phyloP scores from a whole-genome alignment of 2,797 vertebrate genomes.

The Cirrhinus molitorella region DNA sequence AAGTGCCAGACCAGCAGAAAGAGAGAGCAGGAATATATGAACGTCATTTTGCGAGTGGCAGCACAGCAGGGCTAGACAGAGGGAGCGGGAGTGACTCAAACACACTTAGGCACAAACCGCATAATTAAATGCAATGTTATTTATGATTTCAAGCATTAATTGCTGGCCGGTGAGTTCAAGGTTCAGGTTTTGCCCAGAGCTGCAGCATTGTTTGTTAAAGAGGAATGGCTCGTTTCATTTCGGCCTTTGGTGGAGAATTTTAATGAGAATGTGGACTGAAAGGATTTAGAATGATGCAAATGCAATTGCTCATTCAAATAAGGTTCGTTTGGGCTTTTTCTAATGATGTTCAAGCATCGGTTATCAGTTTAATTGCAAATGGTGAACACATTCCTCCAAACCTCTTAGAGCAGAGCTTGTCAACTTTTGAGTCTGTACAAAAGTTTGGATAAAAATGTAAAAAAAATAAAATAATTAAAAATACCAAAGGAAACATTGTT shows the following conservation, averaged over 20 bases:
- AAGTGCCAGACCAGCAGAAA: slow-evolving; percentile 80
- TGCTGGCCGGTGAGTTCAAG: slow-evolving; percentile 22
- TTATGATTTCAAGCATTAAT: slow-evolving; percentile 44
- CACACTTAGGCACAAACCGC: slow-evolving; percentile 29
- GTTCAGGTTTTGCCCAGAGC: slow-evolving; percentile 9
- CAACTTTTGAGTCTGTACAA: no score
- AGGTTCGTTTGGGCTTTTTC: neutral
- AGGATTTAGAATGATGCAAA: neutral
- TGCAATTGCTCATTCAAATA: neutral
- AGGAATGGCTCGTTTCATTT: neutral
- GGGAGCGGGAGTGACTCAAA: slow-evolving; percentile 17
- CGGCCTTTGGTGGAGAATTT: slow-evolving; percentile 13
- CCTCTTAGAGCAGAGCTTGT: no score
- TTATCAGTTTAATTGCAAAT: neutral
- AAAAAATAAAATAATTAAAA: neutral
- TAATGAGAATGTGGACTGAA: neutral
- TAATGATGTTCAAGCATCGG: neutral
- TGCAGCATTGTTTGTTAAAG: slow-evolving; percentile 27
- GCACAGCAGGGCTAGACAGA: slow-evolving; percentile 10
- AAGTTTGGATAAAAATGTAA: neutral
- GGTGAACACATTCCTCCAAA: neutral
- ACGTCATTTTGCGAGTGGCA: slow-evolving; percentile 52
- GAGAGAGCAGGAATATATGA: slow-evolving; percentile 68
- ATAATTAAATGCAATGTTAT: slow-evolving; percentile 43
- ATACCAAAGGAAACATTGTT: neutral